Evolutionary conservation across 1,140 invertebrate genomes (phyloP), one percentile per base, ranked within the genome.

Genomic region (Pseudomyrmex flavicornis): DNA sequence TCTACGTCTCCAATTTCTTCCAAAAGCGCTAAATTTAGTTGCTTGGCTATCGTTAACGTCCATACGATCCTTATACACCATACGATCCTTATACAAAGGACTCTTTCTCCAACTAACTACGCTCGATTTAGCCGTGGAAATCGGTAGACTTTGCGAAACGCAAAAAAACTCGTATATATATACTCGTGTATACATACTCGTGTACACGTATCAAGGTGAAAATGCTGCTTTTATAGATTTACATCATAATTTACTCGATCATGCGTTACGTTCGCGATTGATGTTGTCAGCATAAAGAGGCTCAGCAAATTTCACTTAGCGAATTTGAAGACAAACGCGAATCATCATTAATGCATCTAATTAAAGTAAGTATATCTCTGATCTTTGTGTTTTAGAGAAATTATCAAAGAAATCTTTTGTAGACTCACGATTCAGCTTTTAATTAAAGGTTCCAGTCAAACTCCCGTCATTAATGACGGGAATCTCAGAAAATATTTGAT

Each of bases 1-100:
- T 8, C 56, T 62, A 48, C 46, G 26, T 4, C 58, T 13, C 22
- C 35, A 22, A 46, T 74, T 75, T 75, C 44, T 48, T 63, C 15
- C 44, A 2, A 74, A 74, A 74, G 9, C 3, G 46, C 9, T 44
- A 63, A 75, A 75, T 63, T 75, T 75, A 3, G 44, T 26, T 20
- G 54, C 15, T 50, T n/a, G 26, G 20, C 15, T 62, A 75, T 74
- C 44, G 13, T 74, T 62, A 63, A 9, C 1, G 10, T 7, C 61
- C 20, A 10, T 2, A 62, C 15, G 9, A 26, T 48, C 15, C 20
- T 63, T 26, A 62, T 48, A 5, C 46, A 48, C 61, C 20, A 10
- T 2, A 62, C 15, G 9, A 26, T 48, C 15, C 20, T 63, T 26
- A 62, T 48, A 5, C 46, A 48, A 48, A 10, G 9, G 5, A 75